These are phyloP conservation scores for Montipora foliosa DNA, from an alignment of 64 coral and sea anemone genomes.

Conservation along the genomic window DNA sequence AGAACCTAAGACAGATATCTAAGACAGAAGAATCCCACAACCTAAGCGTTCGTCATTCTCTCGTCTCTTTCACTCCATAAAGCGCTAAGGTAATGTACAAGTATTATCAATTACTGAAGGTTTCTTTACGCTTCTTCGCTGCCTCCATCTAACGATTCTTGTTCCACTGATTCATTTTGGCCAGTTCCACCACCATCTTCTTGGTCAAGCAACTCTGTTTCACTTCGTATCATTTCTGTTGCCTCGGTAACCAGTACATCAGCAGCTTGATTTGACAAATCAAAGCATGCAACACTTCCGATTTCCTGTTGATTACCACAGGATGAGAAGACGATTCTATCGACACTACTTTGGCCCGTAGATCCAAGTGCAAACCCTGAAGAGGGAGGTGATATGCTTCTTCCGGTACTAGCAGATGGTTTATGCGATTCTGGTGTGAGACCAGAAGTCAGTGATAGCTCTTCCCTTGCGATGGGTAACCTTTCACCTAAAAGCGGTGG, in stretches of 20 bases:
- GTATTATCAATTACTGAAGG: not conserved
- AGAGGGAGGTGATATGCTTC: not conserved
- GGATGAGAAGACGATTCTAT: not conserved
- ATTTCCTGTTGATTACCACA: not conserved
- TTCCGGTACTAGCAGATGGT: too few relatives aligned
- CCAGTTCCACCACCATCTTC: not conserved
- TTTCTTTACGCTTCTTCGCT: not conserved
- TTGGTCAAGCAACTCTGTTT: not conserved
- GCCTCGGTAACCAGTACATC: not conserved
- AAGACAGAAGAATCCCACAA: too few relatives aligned
- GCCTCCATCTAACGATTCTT: not conserved
- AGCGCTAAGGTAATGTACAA: too few relatives aligned
- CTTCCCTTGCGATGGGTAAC: too few relatives aligned
- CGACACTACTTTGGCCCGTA: not conserved
- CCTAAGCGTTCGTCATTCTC: too few relatives aligned
- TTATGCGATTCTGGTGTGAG: too few relatives aligned
- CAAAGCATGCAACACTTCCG: not conserved
- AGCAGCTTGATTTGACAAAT: not conserved
- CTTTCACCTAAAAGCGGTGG: too few relatives aligned
- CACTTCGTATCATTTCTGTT: not conserved
- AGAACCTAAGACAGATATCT: too few relatives aligned
- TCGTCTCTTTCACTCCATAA: too few relatives aligned
- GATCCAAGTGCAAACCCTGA: not conserved
- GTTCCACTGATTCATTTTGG: not conserved
- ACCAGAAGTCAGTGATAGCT: too few relatives aligned